Evolutionary conservation across 2,113 vertebrate species (phyloP).

Genomic region (Ursus arctos): DNA sequence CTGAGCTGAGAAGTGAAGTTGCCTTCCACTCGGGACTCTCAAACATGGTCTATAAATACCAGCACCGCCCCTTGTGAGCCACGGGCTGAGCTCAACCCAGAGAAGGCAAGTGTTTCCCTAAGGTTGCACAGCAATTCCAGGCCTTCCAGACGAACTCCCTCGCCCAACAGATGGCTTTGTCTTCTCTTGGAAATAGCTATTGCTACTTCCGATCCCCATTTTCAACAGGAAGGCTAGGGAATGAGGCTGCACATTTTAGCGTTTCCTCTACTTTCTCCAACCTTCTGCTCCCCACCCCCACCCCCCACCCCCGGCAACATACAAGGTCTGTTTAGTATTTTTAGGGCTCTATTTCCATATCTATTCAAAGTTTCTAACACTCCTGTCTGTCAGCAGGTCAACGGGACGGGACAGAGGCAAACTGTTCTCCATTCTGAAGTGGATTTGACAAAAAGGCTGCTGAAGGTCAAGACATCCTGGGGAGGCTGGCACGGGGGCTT

Average conservation of each 20-base stretch:
- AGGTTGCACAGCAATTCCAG: conserved; percentile 54
- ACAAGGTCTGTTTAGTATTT: not conserved
- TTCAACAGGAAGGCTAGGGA: not conserved
- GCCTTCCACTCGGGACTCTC: conserved; percentile 61
- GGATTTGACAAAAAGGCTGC: not conserved
- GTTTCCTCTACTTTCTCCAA: not conserved
- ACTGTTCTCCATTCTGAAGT: not conserved
- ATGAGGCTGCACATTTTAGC: not conserved
- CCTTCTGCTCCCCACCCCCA: not conserved
- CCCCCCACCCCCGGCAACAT: not conserved
- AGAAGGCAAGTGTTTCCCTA: conserved; percentile 60
- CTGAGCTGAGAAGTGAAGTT: conserved; percentile 61
- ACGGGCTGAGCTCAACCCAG: conserved; percentile 26
- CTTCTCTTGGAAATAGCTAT: not conserved
- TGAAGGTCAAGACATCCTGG: not conserved
- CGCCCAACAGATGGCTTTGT: not conserved
- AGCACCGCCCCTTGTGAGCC: conserved; percentile 35
- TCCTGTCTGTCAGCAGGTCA: not conserved
- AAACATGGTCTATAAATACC: conserved; percentile 67
- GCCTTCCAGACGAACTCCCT: not conserved
- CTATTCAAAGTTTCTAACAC: not conserved
- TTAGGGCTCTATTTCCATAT: conserved; percentile 20
- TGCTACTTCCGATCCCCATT: not conserved
- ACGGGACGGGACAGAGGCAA: not conserved
- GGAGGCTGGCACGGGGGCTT: not conserved